phyloP scores from a whole-genome alignment of 2,888 invertebrate species.

The Microchrysa polita region DNA sequence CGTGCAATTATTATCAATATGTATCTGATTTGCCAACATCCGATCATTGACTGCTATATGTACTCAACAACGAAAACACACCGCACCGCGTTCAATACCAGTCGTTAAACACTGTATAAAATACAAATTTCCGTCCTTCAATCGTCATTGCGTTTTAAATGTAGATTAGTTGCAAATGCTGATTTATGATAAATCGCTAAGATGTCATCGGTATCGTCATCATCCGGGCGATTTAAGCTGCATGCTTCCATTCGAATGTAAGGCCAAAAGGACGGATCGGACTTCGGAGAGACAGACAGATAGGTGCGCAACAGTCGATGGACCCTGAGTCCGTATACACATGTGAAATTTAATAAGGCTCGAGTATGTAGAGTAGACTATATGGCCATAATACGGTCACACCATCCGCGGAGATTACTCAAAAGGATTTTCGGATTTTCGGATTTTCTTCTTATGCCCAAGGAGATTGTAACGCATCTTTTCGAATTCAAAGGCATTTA shows the following conservation, averaged over 20 bases:
- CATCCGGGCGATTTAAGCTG: conserved; percentile 13
- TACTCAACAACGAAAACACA: too few relatives aligned
- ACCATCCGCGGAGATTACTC: conserved; percentile 30
- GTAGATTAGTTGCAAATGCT: conserved; percentile 43
- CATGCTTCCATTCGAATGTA: not conserved
- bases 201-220: conserved; percentile 40
- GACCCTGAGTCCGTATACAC: not conserved
- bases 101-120: too few relatives aligned
- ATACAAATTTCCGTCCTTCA: conserved; percentile 11
- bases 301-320: too few relatives aligned
- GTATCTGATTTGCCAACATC: too few relatives aligned
- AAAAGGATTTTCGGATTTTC: conserved; percentile 41
- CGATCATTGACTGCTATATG: too few relatives aligned
- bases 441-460: conserved; percentile 2
- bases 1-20: too few relatives aligned
- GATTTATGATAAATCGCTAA: conserved; percentile 45
- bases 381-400: too few relatives aligned
- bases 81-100: too few relatives aligned
- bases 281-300: not conserved
- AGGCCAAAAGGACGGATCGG: not conserved
- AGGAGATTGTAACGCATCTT: conserved; percentile 19
- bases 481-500: conserved; percentile 2
- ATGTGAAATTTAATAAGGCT: not conserved
- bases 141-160: conserved; percentile 27
- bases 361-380: not conserved